phyloP scores from a whole-genome alignment of 2,113 vertebrate genomes.

The Mionectes macconnelli region DNA sequence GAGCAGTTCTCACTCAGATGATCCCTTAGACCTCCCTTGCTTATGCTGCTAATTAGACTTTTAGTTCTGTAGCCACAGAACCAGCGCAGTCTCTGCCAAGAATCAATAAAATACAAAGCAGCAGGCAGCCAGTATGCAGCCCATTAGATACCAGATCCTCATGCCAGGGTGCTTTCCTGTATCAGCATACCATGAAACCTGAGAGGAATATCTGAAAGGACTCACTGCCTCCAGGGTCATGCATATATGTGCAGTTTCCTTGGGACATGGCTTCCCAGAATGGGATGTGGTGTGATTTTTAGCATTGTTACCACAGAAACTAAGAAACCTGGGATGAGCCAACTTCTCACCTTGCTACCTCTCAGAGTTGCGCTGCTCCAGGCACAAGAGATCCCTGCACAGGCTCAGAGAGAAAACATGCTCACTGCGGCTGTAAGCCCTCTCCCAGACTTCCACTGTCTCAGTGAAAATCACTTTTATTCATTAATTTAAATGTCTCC shows the following conservation, averaged over 20 bases:
- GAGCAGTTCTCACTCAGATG: not conserved
- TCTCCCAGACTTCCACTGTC: not conserved
- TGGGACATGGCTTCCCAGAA: not conserved
- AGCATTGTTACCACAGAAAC: not conserved
- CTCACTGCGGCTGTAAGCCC: not conserved
- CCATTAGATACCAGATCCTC: not conserved
- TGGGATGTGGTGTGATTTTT: not conserved
- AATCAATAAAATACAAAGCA: not conserved
- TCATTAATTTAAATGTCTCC: not conserved
- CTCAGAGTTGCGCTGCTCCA: not conserved
- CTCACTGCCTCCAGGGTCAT: not conserved
- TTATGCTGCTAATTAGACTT: not conserved
- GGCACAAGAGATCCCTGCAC: not conserved
- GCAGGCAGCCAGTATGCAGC: not conserved
- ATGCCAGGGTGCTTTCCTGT: not conserved
- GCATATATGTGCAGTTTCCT: not conserved
- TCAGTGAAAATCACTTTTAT: not conserved
- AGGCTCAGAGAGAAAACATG: not conserved
- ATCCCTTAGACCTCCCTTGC: not conserved
- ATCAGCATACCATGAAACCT: not conserved
- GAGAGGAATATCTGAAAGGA: not conserved
- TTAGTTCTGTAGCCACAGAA: not conserved
- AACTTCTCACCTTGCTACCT: not conserved
- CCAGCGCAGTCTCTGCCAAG: not conserved
- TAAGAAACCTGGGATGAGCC: not conserved